Evolutionary conservation across 1,140 invertebrate genomes (phyloP).

Genomic region (Drosophila cardini): DNA sequence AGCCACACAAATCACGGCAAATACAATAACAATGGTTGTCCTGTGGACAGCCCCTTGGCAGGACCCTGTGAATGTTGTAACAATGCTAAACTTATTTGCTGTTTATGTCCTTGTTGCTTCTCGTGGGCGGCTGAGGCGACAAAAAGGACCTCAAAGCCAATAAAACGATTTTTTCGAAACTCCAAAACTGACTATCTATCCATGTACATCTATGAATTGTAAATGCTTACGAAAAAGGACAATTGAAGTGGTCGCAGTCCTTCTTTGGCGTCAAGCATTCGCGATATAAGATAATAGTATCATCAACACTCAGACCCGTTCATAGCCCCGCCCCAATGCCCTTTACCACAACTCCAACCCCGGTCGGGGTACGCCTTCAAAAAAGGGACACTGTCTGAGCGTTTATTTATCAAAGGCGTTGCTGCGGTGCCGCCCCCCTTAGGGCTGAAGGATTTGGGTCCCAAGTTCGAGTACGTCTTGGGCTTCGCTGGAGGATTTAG

Average conservation of each 20-base stretch:
- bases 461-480: conserved; percentile 39
- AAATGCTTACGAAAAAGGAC: conserved; percentile 67
- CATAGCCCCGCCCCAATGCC: conserved; percentile 3
- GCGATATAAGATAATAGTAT: conserved; percentile 84
- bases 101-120: conserved; percentile 70
- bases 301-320: conserved; percentile 74
- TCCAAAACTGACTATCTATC: conserved; percentile 31
- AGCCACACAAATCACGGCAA: conserved; percentile 76
- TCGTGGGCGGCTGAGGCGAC: conserved; percentile 61
- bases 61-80: conserved; percentile 49
- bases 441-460: conserved; percentile 40
- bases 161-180: conserved; percentile 80
- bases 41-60: conserved; percentile 46
- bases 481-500: conserved; percentile 46
- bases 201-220: conserved; percentile 75
- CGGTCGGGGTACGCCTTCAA: conserved; percentile 31
- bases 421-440: conserved; percentile 38
- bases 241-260: conserved; percentile 68
- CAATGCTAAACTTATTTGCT: conserved; percentile 80
- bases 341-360: conserved; percentile 4
- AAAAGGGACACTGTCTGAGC: conserved; percentile 59
- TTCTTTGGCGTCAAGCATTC: conserved; percentile 32
- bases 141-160: conserved; percentile 84
- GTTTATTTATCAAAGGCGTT: conserved; percentile 66
- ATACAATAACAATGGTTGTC: conserved; percentile 76